Base-by-base conservation (phyloP, 2,888 invertebrate species). In the Silvanus unidentatus region DNA sequence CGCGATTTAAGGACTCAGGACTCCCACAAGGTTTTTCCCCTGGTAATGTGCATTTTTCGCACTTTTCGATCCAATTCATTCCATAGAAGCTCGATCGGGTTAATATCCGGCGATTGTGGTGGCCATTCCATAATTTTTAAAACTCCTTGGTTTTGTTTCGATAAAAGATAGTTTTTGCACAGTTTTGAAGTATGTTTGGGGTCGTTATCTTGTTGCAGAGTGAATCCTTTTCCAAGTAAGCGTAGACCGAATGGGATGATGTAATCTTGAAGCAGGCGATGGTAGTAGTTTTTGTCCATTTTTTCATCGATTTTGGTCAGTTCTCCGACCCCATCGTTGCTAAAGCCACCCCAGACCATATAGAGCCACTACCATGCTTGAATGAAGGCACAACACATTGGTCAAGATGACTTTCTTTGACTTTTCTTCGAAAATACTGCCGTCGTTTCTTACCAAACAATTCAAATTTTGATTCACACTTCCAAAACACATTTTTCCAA, bases 1-100 rank as follows among this genome's bases (percentile, higher is more conserved):
- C 22, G 3, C 8, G 22, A n/a, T n/a, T n/a, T n/a, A n/a, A n/a
- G n/a, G n/a, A n/a, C 22, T 22, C 4, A 22, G 8, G 54, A 13
- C 37, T 37, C 9, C n/a, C 13, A 48, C 45, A 60, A 15, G 15
- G 11, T 12, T 4, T 2, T 11, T 12, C 14, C 37, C 10, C 37
- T 37, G n/a, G 37, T 37, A 10, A 14, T 16, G n/a, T 14, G 15
- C 32, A 4, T n/a, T 27, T 38, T 32, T 10, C 16, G 16, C 36
- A 43, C 39, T 11, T 15, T 13, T 39, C 39, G 2, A n/a, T 39
- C 39, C 11, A 39, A 27, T 13, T 39, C 39, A 27, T 39, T 13
- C 39, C 28, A 28, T 10, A 39, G 10, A n/a, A 39, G 13, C 16
- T 39, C 39, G 10, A 27, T 39, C 2, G 22, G 22, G 8, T 22